Evolutionary conservation across 2,797 vertebrate genomes (phyloP).

Genomic region (Anguilla marmorata): DNA sequence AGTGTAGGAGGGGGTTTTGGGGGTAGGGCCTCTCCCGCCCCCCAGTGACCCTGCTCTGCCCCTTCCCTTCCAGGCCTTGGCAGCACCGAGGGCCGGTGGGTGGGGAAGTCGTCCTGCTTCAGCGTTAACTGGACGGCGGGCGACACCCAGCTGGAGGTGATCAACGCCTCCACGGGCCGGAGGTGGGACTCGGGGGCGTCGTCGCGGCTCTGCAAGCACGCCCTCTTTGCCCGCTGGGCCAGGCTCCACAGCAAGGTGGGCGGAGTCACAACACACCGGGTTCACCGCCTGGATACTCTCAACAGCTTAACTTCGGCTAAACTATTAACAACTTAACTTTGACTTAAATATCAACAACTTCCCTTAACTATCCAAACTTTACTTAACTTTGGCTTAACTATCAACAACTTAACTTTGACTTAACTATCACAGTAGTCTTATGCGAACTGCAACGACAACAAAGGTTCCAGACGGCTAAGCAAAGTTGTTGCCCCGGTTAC

Average conservation of each 20-base stretch:
- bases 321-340: no score
- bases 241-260: constrained; percentile 78
- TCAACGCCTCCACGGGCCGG: constrained; percentile 76
- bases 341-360: no score
- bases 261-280: background rate
- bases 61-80: constrained; percentile 69
- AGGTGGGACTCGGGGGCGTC: constrained; percentile 65
- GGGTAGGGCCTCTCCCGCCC: background rate
- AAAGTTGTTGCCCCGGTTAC: no score
- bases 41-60: background rate
- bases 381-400: no score
- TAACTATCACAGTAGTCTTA: no score
- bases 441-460: no score
- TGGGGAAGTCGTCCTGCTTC: constrained; percentile 73
- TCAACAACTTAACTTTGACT: no score
- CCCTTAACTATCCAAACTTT: no score
- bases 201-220: constrained; percentile 82
- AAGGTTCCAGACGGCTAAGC: no score
- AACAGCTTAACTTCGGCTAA: no score
- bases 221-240: constrained; percentile 77
- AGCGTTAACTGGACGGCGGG: constrained; percentile 84
- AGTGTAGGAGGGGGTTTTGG: background rate
- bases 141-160: constrained; percentile 71
- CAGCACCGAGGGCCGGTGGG: constrained; percentile 62
- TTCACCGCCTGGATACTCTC: no score